Evolutionary conservation across 2,888 invertebrate species (phyloP).

Genomic region (Drosophila dives): DNA sequence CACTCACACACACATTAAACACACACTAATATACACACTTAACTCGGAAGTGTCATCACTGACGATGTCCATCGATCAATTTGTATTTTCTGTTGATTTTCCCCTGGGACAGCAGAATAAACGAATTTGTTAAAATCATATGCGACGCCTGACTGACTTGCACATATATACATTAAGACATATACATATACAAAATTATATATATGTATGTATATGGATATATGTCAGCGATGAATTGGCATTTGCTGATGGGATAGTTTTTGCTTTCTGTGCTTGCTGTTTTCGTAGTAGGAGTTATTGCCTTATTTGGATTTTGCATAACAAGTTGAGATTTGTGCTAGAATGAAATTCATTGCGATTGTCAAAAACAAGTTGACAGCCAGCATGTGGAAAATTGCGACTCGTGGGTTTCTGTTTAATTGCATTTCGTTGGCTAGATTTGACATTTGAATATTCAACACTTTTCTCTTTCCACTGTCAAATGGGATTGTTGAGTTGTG

Average conservation of each 20-base stretch:
- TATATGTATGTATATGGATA: background rate
- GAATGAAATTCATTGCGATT: slow-evolving; percentile 33
- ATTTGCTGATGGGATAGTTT: slow-evolving; percentile 19
- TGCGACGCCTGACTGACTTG: slow-evolving; percentile 48
- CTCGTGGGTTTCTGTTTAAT: slow-evolving; percentile 6
- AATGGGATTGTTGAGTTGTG: slow-evolving; percentile 15
- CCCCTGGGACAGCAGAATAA: slow-evolving; percentile 30
- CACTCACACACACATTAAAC: background rate
- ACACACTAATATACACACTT: background rate
- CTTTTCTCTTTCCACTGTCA: background rate
- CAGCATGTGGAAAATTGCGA: slow-evolving; percentile 19
- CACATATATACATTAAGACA: background rate
- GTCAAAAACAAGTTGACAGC: slow-evolving; percentile 36
- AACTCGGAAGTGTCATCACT: slow-evolving; percentile 16
- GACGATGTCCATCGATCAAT: slow-evolving; percentile 22
- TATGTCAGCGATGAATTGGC: background rate
- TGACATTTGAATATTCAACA: slow-evolving; percentile 9
- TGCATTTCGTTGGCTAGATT: slow-evolving; percentile 9
- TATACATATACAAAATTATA: background rate
- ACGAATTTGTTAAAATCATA: slow-evolving; percentile 56
- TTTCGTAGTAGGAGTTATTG: slow-evolving; percentile 14
- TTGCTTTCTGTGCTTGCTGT: background rate
- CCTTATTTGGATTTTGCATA: slow-evolving; percentile 22
- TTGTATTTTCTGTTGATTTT: slow-evolving; percentile 26
- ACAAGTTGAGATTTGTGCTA: slow-evolving; percentile 18